phyloP scores from a whole-genome alignment of 2,113 vertebrate genomes.

The Neomonachus schauinslandi region DNA sequence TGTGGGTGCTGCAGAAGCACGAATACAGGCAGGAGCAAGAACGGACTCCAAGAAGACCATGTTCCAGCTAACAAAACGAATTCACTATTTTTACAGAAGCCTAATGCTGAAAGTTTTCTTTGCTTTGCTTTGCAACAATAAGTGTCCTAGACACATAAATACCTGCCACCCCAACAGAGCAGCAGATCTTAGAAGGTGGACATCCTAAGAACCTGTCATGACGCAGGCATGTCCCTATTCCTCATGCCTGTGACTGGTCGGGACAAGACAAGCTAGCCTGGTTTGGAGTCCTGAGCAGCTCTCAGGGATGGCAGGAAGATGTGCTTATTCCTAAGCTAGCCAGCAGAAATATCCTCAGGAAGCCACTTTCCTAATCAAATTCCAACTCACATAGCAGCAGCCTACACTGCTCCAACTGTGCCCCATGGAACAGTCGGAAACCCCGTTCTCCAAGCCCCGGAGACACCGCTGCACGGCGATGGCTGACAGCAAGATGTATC shows the following conservation, averaged over 20 bases:
- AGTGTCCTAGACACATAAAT: background rate
- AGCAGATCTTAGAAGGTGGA: background rate
- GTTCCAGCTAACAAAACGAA: rapidly evolving
- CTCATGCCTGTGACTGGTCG: rapidly evolving
- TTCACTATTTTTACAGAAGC: background rate
- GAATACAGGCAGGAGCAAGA: too few relatives aligned
- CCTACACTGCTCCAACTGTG: background rate
- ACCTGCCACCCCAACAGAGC: rapidly evolving
- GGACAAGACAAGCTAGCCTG: rapidly evolving
- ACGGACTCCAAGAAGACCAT: rapidly evolving
- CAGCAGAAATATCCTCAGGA: background rate
- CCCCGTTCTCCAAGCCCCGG: background rate
- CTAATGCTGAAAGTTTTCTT: background rate
- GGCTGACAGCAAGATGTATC: rapidly evolving
- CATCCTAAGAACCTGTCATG: rapidly evolving
- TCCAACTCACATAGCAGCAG: background rate
- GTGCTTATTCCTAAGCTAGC: background rate
- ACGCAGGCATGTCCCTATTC: too few relatives aligned
- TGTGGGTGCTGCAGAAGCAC: rapidly evolving
- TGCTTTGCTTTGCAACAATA: background rate
- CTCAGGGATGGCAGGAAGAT: rapidly evolving
- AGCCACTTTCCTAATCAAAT: background rate
- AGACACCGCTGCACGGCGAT: rapidly evolving
- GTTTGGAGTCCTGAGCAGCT: background rate
- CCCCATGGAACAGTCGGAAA: background rate